A percentile compares a stretch with the other conserved stretches of the same genome.
These are phyloP conservation scores for Procavia capensis DNA, from an alignment of 2,113 vertebrate species.

Conservation along the genomic window DNA sequence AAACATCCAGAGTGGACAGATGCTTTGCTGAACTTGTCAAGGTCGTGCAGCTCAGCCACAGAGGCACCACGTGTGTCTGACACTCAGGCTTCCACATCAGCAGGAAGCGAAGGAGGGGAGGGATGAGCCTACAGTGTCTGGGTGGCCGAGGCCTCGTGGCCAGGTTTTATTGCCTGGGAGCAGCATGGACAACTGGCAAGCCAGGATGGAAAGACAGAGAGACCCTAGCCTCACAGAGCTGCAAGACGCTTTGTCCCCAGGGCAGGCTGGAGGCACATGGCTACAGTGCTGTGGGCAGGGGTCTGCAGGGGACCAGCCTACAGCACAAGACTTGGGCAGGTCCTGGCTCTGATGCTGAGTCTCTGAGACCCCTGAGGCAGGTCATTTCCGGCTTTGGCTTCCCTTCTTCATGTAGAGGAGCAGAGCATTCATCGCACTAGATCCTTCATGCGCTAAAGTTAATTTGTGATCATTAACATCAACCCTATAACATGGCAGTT, in stretches of 20 bases:
- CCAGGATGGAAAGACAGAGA: too few species aligned
- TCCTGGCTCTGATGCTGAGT: neutral
- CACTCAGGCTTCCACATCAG: neutral
- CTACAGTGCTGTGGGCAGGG: neutral
- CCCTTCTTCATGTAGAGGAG: neutral
- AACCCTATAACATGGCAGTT: neutral
- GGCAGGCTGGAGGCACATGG: neutral
- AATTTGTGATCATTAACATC: neutral
- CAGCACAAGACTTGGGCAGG: neutral
- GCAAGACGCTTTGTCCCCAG: neutral
- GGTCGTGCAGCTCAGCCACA: neutral
- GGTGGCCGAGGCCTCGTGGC: neutral
- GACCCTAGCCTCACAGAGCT: neutral
- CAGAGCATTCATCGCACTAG: neutral
- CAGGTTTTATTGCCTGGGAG: neutral
- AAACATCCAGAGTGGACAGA: conserved; percentile 17
- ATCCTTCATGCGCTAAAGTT: neutral
- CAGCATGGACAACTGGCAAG: neutral
- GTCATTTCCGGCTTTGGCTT: neutral
- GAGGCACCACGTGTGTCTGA: neutral
- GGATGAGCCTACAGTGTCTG: neutral
- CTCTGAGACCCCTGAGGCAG: neutral
- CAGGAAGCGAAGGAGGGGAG: neutral
- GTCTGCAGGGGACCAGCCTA: neutral
- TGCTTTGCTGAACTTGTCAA: neutral